Percentiles rank a stretch among this genome's conserved stretches.
Evolutionary conservation across 2,888 invertebrate species (phyloP).

Genomic region (Amaurobius ferox): DNA sequence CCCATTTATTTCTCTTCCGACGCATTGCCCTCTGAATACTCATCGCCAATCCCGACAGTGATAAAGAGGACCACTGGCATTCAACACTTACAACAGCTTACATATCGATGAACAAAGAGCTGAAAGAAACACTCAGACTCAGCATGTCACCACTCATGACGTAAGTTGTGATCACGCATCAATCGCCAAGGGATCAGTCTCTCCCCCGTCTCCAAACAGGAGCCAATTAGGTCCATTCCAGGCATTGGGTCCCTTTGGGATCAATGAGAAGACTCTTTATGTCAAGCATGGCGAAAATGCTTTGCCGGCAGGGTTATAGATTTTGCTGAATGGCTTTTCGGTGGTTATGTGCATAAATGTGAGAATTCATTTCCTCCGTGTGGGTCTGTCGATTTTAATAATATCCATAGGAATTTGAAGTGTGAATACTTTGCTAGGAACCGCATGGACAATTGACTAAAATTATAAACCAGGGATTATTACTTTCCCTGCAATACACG

Average conservation of each 20-base stretch:
- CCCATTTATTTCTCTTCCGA: not conserved
- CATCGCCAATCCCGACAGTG: conserved; percentile 4
- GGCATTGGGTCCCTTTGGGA: not conserved
- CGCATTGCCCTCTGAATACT: conserved; percentile 9
- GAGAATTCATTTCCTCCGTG: too few species aligned
- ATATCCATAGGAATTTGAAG: too few species aligned
- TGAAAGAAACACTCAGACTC: conserved; percentile 1
- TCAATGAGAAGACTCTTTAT: not conserved
- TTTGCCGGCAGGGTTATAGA: not conserved
- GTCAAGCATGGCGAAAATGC: not conserved
- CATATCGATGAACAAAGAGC: not conserved
- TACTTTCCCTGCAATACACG: too few species aligned
- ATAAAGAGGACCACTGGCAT: not conserved
- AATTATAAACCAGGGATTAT: too few species aligned
- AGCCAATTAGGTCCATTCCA: conserved; percentile 32
- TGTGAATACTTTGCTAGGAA: too few species aligned
- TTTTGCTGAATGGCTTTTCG: too few species aligned
- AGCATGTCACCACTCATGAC: conserved; percentile 9
- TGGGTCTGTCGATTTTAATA: too few species aligned
- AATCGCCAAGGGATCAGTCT: conserved; percentile 22
- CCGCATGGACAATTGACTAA: too few species aligned
- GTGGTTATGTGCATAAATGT: too few species aligned
- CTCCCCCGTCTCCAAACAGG: conserved; percentile 31
- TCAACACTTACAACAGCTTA: not conserved
- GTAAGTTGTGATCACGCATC: conserved; percentile 29